These are phyloP conservation scores for Phaonia tiefii DNA, from an alignment of 2,888 invertebrate genomes.

Conservation along the genomic window DNA sequence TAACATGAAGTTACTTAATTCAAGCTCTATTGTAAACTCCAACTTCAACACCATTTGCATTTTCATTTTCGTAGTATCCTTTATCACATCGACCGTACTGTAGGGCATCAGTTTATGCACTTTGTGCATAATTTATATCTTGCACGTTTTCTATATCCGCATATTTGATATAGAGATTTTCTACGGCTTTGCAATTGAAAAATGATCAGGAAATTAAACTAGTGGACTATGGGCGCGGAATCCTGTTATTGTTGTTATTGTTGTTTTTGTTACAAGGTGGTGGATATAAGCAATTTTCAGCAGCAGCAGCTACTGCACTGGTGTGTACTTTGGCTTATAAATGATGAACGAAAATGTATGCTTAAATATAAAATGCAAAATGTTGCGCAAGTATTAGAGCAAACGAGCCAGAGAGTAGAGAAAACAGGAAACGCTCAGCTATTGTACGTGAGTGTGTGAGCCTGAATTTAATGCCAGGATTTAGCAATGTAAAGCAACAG, in stretches of 20 bases:
- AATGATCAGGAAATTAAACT: constrained; percentile 78
- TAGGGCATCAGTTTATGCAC: constrained; percentile 14
- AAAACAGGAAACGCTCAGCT: background rate
- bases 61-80: too few relatives aligned
- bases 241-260: too few relatives aligned
- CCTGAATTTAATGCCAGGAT: constrained; percentile 21
- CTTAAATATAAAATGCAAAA: constrained; percentile 35
- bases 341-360: constrained; percentile 14
- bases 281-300: background rate
- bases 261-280: too few relatives aligned
- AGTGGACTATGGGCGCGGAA: background rate
- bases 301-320: background rate
- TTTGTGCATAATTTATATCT: constrained; percentile 5
- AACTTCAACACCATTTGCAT: too few relatives aligned
- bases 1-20: too few relatives aligned
- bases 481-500: constrained; percentile 30
- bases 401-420: background rate
- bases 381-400: constrained; percentile 18
- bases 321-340: background rate
- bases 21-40: too few relatives aligned
- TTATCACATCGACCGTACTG: too few relatives aligned
- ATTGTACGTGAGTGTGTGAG: background rate
- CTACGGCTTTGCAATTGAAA: constrained; percentile 71
- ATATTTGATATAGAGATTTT: constrained; percentile 27
- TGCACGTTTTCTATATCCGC: background rate